Evolutionary conservation across 2,888 invertebrate species (phyloP).

Genomic region (Oxytorus armatus): DNA sequence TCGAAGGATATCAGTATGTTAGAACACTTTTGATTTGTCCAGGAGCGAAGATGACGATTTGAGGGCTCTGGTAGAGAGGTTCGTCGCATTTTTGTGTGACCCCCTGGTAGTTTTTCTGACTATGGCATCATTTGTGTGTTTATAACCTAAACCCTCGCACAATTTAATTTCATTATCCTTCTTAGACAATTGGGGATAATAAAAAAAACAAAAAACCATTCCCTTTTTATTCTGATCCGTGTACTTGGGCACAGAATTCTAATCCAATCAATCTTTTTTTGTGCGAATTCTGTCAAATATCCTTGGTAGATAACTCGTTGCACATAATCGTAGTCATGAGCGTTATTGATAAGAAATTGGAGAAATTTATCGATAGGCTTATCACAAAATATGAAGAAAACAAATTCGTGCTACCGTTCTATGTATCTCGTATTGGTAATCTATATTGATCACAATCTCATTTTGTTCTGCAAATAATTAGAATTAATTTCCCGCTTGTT

Average conservation of each 20-base stretch:
- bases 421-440: not conserved
- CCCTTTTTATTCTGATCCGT: too few relatives aligned
- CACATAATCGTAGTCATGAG: not conserved
- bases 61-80: conserved; percentile 79
- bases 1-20: conserved; percentile 20
- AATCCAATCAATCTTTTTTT: not conserved
- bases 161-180: not conserved
- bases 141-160: not conserved
- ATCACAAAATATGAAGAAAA: not conserved
- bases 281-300: not conserved
- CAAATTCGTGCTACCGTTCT: not conserved
- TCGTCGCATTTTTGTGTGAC: conserved; percentile 68
- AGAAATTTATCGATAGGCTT: not conserved
- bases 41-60: conserved; percentile 79
- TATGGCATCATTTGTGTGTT: not conserved
- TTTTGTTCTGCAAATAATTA: not conserved
- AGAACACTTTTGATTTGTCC: conserved; percentile 67
- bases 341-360: not conserved
- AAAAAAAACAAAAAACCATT: too few relatives aligned
- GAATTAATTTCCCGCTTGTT: not conserved
- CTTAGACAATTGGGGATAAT: too few relatives aligned
- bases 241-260: too few relatives aligned
- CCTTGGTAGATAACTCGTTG: not conserved
- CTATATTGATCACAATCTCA: too few relatives aligned
- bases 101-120: conserved; percentile 13